Evolutionary conservation across 2,888 invertebrate genomes (phyloP).

Genomic region (Agonopterix subpropinquella): DNA sequence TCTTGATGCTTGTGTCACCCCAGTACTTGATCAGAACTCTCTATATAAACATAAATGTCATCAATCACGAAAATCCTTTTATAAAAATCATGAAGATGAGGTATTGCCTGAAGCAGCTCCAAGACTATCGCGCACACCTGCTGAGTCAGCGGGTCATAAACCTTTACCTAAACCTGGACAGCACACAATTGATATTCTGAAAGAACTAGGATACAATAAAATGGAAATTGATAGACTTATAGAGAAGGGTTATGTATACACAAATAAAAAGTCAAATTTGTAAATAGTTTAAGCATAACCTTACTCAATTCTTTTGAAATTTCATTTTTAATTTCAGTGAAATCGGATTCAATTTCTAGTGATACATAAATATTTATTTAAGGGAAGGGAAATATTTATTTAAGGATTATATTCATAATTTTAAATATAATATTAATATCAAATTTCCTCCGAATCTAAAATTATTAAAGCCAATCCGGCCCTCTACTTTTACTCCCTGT

Average conservation of each 20-base stretch:
- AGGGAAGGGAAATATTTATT: slow-evolving; percentile 28
- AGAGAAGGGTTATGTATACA: slow-evolving; percentile 48
- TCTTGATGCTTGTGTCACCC: slow-evolving; percentile 95
- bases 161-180: slow-evolving; percentile 75
- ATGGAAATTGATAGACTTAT: slow-evolving; percentile 72
- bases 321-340: slow-evolving; percentile 13
- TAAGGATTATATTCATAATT: slow-evolving; percentile 38
- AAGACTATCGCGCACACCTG: slow-evolving; percentile 85
- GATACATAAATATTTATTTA: slow-evolving; percentile 25
- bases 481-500: slow-evolving; percentile 33
- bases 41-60: slow-evolving; percentile 84
- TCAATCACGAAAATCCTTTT: slow-evolving; percentile 77
- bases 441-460: slow-evolving; percentile 56
- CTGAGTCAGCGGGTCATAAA: slow-evolving; percentile 55
- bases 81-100: slow-evolving; percentile 46
- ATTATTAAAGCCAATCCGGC: slow-evolving; percentile 47
- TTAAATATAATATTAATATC: slow-evolving; percentile 50
- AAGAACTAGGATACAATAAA: slow-evolving; percentile 76
- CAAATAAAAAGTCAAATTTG: slow-evolving; percentile 45
- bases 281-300: slow-evolving; percentile 17
- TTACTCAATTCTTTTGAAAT: slow-evolving; percentile 4
- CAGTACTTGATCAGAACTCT: slow-evolving; percentile 85
- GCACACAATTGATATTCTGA: slow-evolving; percentile 81
- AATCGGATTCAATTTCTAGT: slow-evolving; percentile 18
- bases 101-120: slow-evolving; percentile 87